These are phyloP conservation scores for Seira musarum DNA, from an alignment of 2,888 invertebrate genomes.

Conservation along the genomic window DNA sequence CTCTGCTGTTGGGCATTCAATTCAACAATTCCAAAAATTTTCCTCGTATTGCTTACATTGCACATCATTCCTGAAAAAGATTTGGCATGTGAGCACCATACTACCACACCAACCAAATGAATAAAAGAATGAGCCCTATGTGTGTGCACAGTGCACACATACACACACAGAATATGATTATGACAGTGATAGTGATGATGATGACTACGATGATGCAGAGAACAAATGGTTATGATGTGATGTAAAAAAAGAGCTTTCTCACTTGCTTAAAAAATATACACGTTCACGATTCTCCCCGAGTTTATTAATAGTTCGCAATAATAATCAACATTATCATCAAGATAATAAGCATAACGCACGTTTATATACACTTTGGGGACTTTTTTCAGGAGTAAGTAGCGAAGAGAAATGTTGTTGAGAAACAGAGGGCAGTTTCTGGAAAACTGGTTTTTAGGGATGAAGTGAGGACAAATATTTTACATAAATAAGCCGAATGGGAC, in stretches of 20 bases:
- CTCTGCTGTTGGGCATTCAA: slow-evolving; percentile 45
- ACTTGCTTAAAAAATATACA: background rate
- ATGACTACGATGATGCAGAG: slow-evolving; percentile 10
- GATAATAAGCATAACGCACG: slow-evolving; percentile 39
- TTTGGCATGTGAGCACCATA: background rate
- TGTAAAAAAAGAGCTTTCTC: slow-evolving; percentile 12
- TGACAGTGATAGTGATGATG: background rate
- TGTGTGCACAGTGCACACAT: background rate
- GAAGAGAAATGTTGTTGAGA: no score
- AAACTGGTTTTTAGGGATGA: slow-evolving; percentile 20
- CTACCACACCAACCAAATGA: background rate
- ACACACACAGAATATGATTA: background rate
- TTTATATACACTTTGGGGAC: slow-evolving; percentile 23
- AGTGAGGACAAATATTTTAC: slow-evolving; percentile 54
- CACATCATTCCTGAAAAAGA: slow-evolving; percentile 7
- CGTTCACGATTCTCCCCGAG: slow-evolving; percentile 9
- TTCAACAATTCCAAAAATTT: background rate
- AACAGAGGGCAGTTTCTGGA: background rate
- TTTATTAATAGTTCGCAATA: slow-evolving; percentile 45
- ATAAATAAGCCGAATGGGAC: slow-evolving; percentile 44
- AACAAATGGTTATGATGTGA: slow-evolving; percentile 37
- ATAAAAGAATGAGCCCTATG: background rate
- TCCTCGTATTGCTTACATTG: slow-evolving; percentile 28
- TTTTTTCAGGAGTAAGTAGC: background rate
- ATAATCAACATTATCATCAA: slow-evolving; percentile 35